Base-by-base conservation (phyloP, 37 sponge, comb jelly and placozoan genomes). In the Ephydatia muelleri region DNA sequence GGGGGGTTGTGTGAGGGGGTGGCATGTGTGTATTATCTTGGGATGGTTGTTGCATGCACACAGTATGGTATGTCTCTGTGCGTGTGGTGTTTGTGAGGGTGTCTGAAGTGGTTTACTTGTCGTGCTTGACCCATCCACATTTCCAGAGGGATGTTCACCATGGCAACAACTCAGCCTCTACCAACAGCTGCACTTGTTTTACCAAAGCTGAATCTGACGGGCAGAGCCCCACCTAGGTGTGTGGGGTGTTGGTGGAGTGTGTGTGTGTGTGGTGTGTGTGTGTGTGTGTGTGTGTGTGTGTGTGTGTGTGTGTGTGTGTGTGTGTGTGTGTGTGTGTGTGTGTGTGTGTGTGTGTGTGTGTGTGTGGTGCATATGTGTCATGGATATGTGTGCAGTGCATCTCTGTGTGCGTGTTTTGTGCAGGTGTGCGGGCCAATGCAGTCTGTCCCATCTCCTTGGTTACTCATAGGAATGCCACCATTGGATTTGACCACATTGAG, bases 91-190 rank as follows among this genome's bases (percentile, higher is more conserved):
- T 70, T 79, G 27, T 84, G 29, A 25, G 13, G 6, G 8, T 43
- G 4, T 43, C 8, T 43, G 47, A 43, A 11, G 47, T 43, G 49
- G n/a, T 27, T 6, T 76, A 37, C 27, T 78, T 31, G 25, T 33
- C 88, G 67, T 48, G 26, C 48, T 64, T n/a, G 57, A 2, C 75
- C n/a, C 68, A 11, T 80, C 34, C 29, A 31, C 29, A 11, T 40
- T 12, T 66, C 16, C 75, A 93, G 96, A 25, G 96, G 96, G 8
- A 93, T 93, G 94, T 88, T 93, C 77, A 96, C 91, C 35, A 75
- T 96, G 30, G 83, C 88, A 8, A 82, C 87, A 1, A 27, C 72
- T 13, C 81, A 80, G 33, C 92, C 94, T 2, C 39, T 96, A 12
- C 89, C 92, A 22, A 88, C 91, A 5, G 72, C 87, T 31, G 82